Percentiles rank a stretch among this genome's conserved stretches.
Evolutionary conservation across 2,888 invertebrate genomes (phyloP).

Genomic region (Rhogogaster chlorosoma): DNA sequence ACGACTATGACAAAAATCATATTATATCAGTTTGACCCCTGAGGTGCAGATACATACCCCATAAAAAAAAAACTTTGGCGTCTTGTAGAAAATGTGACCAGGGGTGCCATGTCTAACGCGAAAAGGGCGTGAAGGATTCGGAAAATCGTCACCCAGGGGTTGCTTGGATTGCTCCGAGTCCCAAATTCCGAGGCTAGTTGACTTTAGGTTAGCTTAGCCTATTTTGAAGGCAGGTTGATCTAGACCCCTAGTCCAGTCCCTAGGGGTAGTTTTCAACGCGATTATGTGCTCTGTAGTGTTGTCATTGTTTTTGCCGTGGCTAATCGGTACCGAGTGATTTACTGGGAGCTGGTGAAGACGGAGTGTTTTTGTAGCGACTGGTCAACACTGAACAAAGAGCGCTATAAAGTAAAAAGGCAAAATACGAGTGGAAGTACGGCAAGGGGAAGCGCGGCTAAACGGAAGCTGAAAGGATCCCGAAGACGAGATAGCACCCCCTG

Average conservation of each 20-base stretch:
- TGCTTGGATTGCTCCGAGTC: not conserved
- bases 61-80: not conserved
- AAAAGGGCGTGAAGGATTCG: slow-evolving; percentile 41
- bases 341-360: slow-evolving; percentile 5
- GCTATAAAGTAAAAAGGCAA: slow-evolving; percentile 23
- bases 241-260: not conserved
- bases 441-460: slow-evolving; percentile 41
- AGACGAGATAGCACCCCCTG: not conserved
- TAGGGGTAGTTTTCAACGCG: slow-evolving; percentile 24
- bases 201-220: not conserved
- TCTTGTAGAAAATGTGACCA: not conserved
- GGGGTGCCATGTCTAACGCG: slow-evolving; percentile 9
- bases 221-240: not conserved
- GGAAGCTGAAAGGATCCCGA: slow-evolving; percentile 47
- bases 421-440: slow-evolving; percentile 24
- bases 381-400: slow-evolving; percentile 17
- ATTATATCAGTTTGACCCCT: not conserved
- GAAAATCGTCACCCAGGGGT: slow-evolving; percentile 9
- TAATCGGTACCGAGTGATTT: slow-evolving; percentile 56
- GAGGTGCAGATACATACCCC: not conserved
- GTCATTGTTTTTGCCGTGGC: slow-evolving; percentile 59
- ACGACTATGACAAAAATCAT: not conserved
- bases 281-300: slow-evolving; percentile 54
- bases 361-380: slow-evolving; percentile 19
- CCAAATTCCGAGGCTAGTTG: slow-evolving; percentile 17